Conservation (phyloP, 2,113 vertebrate species). For the Brachyistius frenatus region DNA sequence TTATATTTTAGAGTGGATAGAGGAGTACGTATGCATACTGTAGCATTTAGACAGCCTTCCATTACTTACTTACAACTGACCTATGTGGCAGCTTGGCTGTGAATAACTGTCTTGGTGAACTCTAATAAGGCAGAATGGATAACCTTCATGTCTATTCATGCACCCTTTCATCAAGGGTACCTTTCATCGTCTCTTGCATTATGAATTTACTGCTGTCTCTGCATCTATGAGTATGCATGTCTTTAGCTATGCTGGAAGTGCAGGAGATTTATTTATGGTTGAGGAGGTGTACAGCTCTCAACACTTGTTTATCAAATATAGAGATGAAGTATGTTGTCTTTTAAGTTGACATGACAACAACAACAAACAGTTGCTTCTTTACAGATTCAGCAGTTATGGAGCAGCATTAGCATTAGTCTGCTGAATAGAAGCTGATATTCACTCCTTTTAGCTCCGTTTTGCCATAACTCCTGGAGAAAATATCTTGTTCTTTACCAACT, state of each 20-base stretch:
- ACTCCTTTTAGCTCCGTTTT: not conserved
- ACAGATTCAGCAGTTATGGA: not conserved
- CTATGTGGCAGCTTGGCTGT: slow-evolving; percentile 47
- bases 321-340: not conserved
- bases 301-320: slow-evolving; percentile 53
- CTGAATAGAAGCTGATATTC: not conserved
- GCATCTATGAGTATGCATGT: slow-evolving; percentile 19
- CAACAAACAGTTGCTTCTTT: slow-evolving; percentile 15
- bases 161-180: slow-evolving; percentile 58
- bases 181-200: slow-evolving; percentile 54
- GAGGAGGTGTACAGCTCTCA: slow-evolving; percentile 49
- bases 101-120: slow-evolving; percentile 50
- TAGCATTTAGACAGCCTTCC: slow-evolving; percentile 38
- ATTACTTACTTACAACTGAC: slow-evolving; percentile 50
- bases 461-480: not conserved
- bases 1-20: slow-evolving; percentile 17
- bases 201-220: slow-evolving; percentile 53
- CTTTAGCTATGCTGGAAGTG: slow-evolving; percentile 41
- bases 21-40: not conserved
- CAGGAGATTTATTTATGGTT: slow-evolving; percentile 52
- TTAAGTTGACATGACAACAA: not conserved
- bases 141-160: slow-evolving; percentile 64
- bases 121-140: slow-evolving; percentile 66
- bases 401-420: not conserved
- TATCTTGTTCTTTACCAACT: not conserved